Evolutionary conservation across 2,113 vertebrate genomes (phyloP), one percentile per base, ranked within the genome.

Genomic region (Himantopus leucocephalus): DNA sequence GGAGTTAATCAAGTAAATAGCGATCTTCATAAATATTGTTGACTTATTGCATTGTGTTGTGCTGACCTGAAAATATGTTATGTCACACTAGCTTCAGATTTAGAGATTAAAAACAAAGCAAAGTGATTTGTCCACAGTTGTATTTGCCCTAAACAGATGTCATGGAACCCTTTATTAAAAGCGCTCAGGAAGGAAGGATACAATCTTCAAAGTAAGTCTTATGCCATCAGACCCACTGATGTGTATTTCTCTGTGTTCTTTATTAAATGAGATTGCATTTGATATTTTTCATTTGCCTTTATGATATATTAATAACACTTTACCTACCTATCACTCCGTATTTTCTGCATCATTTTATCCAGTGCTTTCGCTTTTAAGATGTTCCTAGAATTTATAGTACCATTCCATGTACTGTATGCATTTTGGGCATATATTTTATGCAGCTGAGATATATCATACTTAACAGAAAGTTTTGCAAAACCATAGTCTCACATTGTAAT

Each of bases 381-480:
- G 52, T 22, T 79, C 45, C 39, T 72, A 90, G 84, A 92, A 97
- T 92, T 97, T 97, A 95, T 87, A 92, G 71, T 82, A n/a, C 45
- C 70, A 41, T 89, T 95, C 66, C 17, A 35, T 34, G 60, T 82
- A 56, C 56, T 94, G 17, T 52, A 45, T 56, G 70, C 73, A 75
- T 95, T 97, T 90, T 88, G 41, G 74, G 37, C 58, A 59, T 77
- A 53, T 90, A 95, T 72, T 94, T 96, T 85, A 53, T 94, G 62
- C 77, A 90, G 70, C 48, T 72, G 84, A 92, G 43, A 95, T 94
- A 81, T 56, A 91, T 95, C 89, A 95, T 63, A 87, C 66, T 96
- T 92, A 97, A 76, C 58, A 91, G 90, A 91, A 95, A 96, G 59
- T 96, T 94, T 96, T 94, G 68, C 62, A 92, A 94, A 94, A 72